A percentile compares a stretch with the other conserved stretches of the same genome.
Evolutionary conservation across 2,113 vertebrate genomes (phyloP).

Genomic region (Notechis scutatus): DNA sequence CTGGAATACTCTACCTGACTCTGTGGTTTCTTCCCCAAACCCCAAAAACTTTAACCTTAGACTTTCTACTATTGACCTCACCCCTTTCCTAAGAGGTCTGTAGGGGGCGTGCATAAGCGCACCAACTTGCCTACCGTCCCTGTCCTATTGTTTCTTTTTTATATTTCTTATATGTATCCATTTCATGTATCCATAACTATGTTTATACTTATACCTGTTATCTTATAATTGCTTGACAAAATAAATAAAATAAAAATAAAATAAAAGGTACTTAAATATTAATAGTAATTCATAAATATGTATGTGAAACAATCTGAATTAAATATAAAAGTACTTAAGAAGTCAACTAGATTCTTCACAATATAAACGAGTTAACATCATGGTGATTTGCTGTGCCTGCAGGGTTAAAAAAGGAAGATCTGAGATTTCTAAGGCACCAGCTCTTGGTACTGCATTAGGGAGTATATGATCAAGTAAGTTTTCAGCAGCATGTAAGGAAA

Average conservation of each 20-base stretch:
- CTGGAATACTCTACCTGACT: no score
- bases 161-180: no score
- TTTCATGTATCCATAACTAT: no score
- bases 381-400: neutral
- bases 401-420: neutral
- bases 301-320: neutral
- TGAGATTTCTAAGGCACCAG: neutral
- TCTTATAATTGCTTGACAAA: no score
- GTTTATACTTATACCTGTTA: no score
- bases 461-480: neutral
- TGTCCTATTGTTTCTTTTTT: no score
- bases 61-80: no score
- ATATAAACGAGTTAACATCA: neutral
- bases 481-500: neutral
- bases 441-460: neutral
- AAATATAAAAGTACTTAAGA: neutral
- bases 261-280: neutral
- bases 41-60: no score
- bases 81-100: no score
- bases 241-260: neutral
- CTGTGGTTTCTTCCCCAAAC: no score
- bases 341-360: neutral
- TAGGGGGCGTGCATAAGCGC: no score
- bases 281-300: neutral
- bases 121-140: no score